Evolutionary conservation across 2,113 vertebrate species (phyloP).

Genomic region (Notothenia rossii): DNA sequence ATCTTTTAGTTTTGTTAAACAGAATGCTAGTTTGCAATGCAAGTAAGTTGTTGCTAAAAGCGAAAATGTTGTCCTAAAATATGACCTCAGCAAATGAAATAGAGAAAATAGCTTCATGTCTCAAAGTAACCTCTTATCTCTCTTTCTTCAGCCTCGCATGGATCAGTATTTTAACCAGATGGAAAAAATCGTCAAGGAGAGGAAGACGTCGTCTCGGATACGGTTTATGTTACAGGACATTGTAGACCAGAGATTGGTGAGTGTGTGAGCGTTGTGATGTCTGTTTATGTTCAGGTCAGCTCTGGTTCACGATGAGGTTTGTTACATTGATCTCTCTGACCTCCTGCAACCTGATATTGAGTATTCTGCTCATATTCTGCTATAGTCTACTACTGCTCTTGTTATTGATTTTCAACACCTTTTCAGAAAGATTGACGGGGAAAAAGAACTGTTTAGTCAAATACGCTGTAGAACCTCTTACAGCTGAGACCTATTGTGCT

Average conservation of each 20-base stretch:
- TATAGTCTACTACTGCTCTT: not conserved
- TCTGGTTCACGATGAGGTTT: not conserved
- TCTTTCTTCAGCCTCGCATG: constrained; percentile 91
- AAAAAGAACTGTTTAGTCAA: not conserved
- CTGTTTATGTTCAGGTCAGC: not conserved
- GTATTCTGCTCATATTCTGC: constrained; percentile 24
- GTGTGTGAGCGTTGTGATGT: constrained; percentile 75
- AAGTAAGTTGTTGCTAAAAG: too few species aligned
- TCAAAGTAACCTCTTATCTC: constrained; percentile 22
- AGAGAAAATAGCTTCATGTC: not conserved
- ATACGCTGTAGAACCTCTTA: not conserved
- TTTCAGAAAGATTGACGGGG: not conserved
- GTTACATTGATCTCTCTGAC: constrained; percentile 19
- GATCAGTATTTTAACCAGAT: constrained; percentile 99
- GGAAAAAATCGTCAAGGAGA: constrained; percentile 99
- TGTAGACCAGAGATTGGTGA: constrained; percentile 95
- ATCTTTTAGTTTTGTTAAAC: too few species aligned
- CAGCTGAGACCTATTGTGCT: too few species aligned
- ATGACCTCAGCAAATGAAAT: not conserved
- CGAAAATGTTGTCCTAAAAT: too few species aligned
- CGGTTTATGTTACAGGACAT: constrained; percentile 98
- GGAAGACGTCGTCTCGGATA: constrained; percentile 97
- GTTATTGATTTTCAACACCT: constrained; percentile 1
- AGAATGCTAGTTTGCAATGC: too few species aligned
- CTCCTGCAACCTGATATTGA: not conserved